These are phyloP conservation scores for Strix uralensis DNA, from an alignment of 2,113 vertebrate genomes.

Conservation along the genomic window DNA sequence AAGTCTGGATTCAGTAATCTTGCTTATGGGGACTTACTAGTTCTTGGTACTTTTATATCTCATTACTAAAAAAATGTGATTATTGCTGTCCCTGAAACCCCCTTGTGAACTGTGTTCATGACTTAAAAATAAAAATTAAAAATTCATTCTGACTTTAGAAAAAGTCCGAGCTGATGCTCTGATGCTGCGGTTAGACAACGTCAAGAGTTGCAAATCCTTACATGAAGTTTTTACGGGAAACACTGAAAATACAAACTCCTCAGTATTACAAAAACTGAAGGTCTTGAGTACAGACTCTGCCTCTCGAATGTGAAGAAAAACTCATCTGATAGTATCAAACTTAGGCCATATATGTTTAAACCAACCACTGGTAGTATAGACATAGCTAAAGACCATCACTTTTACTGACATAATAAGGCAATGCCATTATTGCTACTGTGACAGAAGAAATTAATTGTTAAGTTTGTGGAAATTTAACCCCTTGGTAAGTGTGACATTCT, in stretches of 20 bases:
- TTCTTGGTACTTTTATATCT: not conserved
- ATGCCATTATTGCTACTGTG: not conserved
- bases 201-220: not conserved
- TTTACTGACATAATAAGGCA: not conserved
- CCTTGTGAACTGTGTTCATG: accelerated
- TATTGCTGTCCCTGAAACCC: not conserved
- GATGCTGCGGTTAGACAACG: not conserved
- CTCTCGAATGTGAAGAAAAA: not conserved
- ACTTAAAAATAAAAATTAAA: not conserved
- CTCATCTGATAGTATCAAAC: not conserved
- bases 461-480: not conserved
- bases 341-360: not conserved
- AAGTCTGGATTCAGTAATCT: not conserved
- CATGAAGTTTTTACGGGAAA: not conserved
- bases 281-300: not conserved
- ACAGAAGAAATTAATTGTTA: not conserved
- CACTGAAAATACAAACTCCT: not conserved
- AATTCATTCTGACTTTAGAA: not conserved
- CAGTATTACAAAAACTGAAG: not conserved
- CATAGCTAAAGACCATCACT: not conserved
- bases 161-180: not conserved
- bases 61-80: not conserved
- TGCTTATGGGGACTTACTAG: not conserved
- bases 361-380: not conserved
- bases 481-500: not conserved